Percentiles rank a stretch among this genome's conserved stretches.
Evolutionary conservation across 2,888 invertebrate genomes (phyloP).

Genomic region (Clunio marinus): DNA sequence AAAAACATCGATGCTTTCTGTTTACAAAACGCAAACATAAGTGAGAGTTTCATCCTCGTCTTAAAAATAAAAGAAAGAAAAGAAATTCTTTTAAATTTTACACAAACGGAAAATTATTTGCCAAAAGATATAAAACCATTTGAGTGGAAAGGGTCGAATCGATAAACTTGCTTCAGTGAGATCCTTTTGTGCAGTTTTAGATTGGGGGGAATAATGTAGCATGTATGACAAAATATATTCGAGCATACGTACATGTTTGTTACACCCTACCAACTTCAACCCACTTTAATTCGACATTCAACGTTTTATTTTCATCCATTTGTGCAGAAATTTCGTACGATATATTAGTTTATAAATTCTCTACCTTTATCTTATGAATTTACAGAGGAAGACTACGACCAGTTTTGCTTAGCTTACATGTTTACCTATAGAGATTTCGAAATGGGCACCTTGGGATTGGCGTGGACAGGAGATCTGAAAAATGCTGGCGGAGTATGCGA

Average conservation of each 20-base stretch:
- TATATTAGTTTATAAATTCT: neutral
- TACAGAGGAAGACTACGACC: constrained; percentile 95
- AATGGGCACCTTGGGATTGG: constrained; percentile 92
- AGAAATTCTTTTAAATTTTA: neutral
- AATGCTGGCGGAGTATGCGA: constrained; percentile 98
- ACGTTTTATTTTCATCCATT: neutral
- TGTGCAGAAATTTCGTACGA: too few species aligned
- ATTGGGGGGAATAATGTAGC: neutral
- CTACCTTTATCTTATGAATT: constrained; percentile 43
- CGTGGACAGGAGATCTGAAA: constrained; percentile 95
- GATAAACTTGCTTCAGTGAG: neutral
- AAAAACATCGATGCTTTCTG: too few species aligned
- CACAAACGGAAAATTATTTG: neutral
- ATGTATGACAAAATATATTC: neutral
- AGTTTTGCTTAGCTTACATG: constrained; percentile 97
- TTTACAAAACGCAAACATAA: too few species aligned
- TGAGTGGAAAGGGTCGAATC: neutral
- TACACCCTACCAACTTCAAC: too few species aligned
- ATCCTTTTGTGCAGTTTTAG: neutral
- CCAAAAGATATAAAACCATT: neutral
- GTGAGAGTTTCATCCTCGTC: too few species aligned
- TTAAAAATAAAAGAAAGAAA: too few species aligned
- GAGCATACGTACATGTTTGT: too few species aligned
- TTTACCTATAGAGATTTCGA: constrained; percentile 96
- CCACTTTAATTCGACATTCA: neutral